Evolutionary conservation across 2,113 vertebrate species (phyloP), one percentile per base, ranked within the genome.

Genomic region (Pelobates fuscus): DNA sequence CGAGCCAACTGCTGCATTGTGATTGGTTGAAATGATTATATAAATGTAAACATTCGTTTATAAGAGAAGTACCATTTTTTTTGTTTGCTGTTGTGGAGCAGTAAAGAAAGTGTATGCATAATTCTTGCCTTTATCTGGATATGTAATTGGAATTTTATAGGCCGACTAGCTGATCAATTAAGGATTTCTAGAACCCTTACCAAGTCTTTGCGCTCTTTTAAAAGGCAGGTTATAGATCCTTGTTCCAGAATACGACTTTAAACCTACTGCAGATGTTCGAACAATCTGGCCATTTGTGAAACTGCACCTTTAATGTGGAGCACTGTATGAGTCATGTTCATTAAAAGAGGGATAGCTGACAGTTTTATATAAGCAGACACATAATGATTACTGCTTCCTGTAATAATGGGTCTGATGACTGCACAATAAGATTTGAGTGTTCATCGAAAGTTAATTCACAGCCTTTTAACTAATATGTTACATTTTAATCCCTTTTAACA

Each of bases 371-470:
- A 85, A 85, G 85, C 29, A 79, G 80, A 82, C 79, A 76, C 1
- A 37, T 87, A 87, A 88, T 80, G 82, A 86, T 85, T 82, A 86
- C 80, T 84, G 72, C 84, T 88, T 89, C 86, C 86, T 88, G 86
- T 86, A 87, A 86, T 87, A 88, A 87, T 85, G 81, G 85, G 52
- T 26, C 49, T 86, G 83, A 87, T 0, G 77, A 84, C 83, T 81
- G 84, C 82, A 88, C 86, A 86, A 80, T 85, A 89, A 88, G 86
- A 88, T 82, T 89, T 86, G 84, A 86, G 85, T 86, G 87, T 89
- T 86, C 86, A 83, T 86, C 86, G 85, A 78, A 79, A 84, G 86
- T 86, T 86, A 88, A 89, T 89, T 88, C 86, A 84, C 83, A 89
- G 84, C 85, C 84, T 85, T 88, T 87, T 86, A 86, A 86, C 83